Conservation (phyloP, 2,113 vertebrate genomes). For the Microcebus ravelobensis region DNA sequence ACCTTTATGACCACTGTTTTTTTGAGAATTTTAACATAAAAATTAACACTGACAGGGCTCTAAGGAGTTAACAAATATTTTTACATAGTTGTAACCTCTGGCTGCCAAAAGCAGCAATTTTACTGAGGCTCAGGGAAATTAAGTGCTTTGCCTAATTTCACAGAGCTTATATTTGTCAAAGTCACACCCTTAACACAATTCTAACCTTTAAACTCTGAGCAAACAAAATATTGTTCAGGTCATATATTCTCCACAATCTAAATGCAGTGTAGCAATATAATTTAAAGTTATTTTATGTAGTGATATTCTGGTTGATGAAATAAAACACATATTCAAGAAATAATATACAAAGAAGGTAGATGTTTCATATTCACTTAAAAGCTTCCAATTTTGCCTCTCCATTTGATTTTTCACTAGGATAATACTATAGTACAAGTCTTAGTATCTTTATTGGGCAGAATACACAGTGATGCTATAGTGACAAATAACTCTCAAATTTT, state of each 20-base stretch:
- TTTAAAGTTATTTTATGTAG: constrained; percentile 9
- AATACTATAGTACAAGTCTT: neutral
- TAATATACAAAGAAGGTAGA: neutral
- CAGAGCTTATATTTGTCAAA: constrained; percentile 47
- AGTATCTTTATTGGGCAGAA: neutral
- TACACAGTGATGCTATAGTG: neutral
- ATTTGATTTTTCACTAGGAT: neutral
- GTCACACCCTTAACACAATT: neutral
- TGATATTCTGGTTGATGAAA: neutral
- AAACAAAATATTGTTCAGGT: neutral
- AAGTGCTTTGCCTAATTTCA: constrained; percentile 48
- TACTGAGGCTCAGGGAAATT: constrained; percentile 13
- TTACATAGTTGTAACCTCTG: neutral
- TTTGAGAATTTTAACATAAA: neutral
- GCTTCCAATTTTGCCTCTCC: neutral
- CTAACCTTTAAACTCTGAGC: neutral
- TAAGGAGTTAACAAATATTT: constrained; percentile 16
- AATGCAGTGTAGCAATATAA: neutral
- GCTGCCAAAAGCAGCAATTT: constrained; percentile 26
- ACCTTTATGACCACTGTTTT: neutral
- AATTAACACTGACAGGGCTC: neutral
- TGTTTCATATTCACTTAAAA: neutral
- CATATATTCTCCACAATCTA: neutral
- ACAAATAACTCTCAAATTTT: neutral
- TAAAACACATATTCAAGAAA: neutral